phyloP scores from a whole-genome alignment of 2,888 invertebrate species.

The Chrysotoxum bicinctum region DNA sequence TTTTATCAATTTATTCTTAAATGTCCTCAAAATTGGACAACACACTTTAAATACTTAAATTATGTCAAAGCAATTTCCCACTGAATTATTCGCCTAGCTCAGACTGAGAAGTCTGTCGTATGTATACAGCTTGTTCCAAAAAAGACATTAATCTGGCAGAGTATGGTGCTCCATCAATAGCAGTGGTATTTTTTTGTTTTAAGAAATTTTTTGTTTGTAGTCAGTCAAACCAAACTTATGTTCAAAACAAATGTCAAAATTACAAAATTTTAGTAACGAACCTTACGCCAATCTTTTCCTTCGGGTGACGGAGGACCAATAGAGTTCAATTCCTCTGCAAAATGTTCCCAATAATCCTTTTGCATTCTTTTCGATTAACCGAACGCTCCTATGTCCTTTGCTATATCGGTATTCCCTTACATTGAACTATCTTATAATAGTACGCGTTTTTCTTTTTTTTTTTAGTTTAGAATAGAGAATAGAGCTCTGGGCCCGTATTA shows the following conservation, averaged over 20 bases:
- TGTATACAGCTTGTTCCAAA: not conserved
- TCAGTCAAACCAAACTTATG: not conserved
- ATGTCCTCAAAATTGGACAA: not conserved
- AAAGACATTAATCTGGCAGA: not conserved
- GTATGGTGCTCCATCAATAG: not conserved
- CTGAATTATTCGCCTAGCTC: not conserved
- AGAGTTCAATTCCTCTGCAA: not conserved
- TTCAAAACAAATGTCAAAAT: not conserved
- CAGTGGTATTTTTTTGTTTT: not conserved
- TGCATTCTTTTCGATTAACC: not conserved
- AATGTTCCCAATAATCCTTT: not conserved
- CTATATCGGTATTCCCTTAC: too few relatives aligned
- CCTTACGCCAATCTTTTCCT: not conserved
- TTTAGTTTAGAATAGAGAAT: too few relatives aligned
- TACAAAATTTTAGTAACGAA: not conserved
- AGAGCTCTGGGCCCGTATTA: too few relatives aligned
- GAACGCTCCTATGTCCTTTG: not conserved
- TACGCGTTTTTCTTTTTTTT: too few relatives aligned
- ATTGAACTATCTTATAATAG: not conserved
- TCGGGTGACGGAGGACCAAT: not conserved
- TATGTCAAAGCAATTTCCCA: not conserved
- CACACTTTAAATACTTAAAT: not conserved
- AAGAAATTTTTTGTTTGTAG: not conserved
- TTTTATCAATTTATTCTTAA: not conserved
- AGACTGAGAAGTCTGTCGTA: not conserved